Base-by-base conservation (phyloP, 2,888 invertebrate genomes). In the Hydropsyche betteni region DNA sequence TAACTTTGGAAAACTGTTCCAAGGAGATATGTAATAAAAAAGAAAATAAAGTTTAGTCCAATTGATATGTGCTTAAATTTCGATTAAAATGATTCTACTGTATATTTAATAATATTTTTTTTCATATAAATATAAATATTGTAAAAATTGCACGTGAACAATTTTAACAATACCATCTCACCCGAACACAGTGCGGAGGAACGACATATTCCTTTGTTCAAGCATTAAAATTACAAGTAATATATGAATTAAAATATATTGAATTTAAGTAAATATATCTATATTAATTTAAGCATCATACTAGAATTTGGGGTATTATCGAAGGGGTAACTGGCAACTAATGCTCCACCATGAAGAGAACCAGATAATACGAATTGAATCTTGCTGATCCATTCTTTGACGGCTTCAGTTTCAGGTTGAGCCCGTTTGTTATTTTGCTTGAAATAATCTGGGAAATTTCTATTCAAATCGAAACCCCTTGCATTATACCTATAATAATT, bases 251-350 rank as follows among this genome's bases (percentile, higher is more conserved):
- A 50, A 52, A 33, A 53, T 4, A 12, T 75, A 55, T 64, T 58
- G 33, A 73, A 24, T 24, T 24, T 68, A 7, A 38, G 8, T 36
- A 75, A 68, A 61, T 24, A 61, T 36, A 38, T 51, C 36, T 72
- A 52, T 75, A 55, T 24, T 51, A 51, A 76, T 36, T 38, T 74
- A 76, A 79, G 70, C 81, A 83, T 89, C 93, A 93, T 92, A 96
- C 96, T 94, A 85, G 95, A 93, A 88, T 93, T 96, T 24, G 96
- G 95, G 4, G 96, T 96, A 84, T 97, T 97, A 85, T 99, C 98
- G 84, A 94, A 99, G 0, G 99, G 98, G 85, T 98, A 99, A 82
- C 97, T 97, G 64, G 97, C 98, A 12, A 99, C 98, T 78, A 98
- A 87, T 0, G 96, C 95, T 64, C 98, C 98, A 0, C 98, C 98